phyloP scores from a whole-genome alignment of 2,888 invertebrate genomes.

The Chrysolina americana region DNA sequence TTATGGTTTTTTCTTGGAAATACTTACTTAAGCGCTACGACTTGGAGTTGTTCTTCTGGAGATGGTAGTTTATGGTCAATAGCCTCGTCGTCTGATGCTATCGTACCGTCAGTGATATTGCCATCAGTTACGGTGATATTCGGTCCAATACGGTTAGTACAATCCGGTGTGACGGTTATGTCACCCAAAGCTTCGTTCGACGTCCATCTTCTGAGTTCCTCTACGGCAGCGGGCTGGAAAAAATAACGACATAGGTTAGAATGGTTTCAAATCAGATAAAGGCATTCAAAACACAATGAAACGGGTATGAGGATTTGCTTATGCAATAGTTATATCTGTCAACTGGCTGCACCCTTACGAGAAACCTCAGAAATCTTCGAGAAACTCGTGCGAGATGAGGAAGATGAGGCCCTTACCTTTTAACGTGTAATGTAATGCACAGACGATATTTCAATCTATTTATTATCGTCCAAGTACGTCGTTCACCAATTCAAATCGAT shows the following conservation, averaged over 20 bases:
- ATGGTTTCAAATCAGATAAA: too few species aligned
- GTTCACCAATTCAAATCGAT: too few species aligned
- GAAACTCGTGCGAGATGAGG: too few species aligned
- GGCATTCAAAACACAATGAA: too few species aligned
- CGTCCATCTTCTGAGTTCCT: conserved; percentile 87
- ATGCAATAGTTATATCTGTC: too few species aligned
- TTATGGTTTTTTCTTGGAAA: neutral
- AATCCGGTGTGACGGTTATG: conserved; percentile 84
- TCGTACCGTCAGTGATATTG: conserved; percentile 70
- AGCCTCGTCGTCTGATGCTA: conserved; percentile 77
- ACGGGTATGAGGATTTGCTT: too few species aligned
- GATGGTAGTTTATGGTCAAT: conserved; percentile 90
- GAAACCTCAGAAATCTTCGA: too few species aligned
- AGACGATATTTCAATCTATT: too few species aligned
- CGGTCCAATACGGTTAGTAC: conserved; percentile 79
- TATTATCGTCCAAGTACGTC: too few species aligned
- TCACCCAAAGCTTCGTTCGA: conserved; percentile 87
- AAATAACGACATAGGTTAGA: neutral
- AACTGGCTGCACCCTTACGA: too few species aligned
- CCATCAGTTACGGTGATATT: conserved; percentile 69
- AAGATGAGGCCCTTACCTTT: too few species aligned
- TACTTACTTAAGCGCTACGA: conserved; percentile 85
- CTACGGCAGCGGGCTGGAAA: conserved; percentile 83
- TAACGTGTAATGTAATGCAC: too few species aligned
- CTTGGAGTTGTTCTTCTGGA: conserved; percentile 88